Percentiles rank a stretch among this genome's conserved stretches.
phyloP scores from a whole-genome alignment of 2,888 invertebrate species.

The Ceramica pisi region DNA sequence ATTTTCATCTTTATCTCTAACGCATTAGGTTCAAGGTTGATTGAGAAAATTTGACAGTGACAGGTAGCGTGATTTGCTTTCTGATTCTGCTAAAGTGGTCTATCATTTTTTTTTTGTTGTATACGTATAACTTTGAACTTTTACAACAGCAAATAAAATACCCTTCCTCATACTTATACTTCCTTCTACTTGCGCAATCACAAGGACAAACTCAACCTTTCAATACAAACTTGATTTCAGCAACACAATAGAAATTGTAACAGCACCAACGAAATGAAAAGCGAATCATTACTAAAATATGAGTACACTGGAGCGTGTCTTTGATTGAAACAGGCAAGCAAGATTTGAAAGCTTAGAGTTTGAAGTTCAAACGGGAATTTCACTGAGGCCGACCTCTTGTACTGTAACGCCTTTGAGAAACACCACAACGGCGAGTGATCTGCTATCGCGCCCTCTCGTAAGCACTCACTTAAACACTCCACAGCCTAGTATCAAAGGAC shows the following conservation, averaged over 20 bases:
- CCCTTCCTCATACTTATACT: background rate
- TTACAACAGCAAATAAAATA: too few relatives aligned
- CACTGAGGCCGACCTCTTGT: slow-evolving; percentile 55
- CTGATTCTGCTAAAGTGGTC: too few relatives aligned
- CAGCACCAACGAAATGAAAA: slow-evolving; percentile 33
- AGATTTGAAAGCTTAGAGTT: slow-evolving; percentile 63
- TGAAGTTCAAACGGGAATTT: slow-evolving; percentile 69
- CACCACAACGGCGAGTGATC: slow-evolving; percentile 76
- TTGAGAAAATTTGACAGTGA: too few relatives aligned
- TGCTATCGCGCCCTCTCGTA: slow-evolving; percentile 73
- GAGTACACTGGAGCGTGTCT: slow-evolving; percentile 56
- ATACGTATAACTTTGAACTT: too few relatives aligned
- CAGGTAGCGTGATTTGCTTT: too few relatives aligned
- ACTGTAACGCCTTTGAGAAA: slow-evolving; percentile 73
- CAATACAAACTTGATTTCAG: slow-evolving; percentile 18
- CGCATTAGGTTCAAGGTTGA: too few relatives aligned
- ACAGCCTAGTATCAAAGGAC: slow-evolving; percentile 80
- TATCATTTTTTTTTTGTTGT: too few relatives aligned
- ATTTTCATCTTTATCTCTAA: too few relatives aligned
- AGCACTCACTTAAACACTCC: slow-evolving; percentile 84
- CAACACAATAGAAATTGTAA: slow-evolving; percentile 37
- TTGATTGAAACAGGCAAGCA: slow-evolving; percentile 63
- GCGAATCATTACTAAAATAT: slow-evolving; percentile 52
- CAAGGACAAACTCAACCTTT: slow-evolving; percentile 5
- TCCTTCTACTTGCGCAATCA: background rate